phyloP scores from a whole-genome alignment of 1,140 invertebrate species.

The Micrasema minimum region DNA sequence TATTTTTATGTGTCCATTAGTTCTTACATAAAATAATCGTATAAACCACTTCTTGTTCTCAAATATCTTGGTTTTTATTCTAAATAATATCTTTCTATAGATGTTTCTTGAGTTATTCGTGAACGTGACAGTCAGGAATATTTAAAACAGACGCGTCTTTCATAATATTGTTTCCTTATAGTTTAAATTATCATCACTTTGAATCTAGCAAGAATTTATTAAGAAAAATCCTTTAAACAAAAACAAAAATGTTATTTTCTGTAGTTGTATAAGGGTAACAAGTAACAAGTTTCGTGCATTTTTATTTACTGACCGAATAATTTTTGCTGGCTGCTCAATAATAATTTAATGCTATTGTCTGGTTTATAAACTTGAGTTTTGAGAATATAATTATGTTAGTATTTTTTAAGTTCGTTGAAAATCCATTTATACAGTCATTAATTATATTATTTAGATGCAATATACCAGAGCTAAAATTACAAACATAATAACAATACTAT shows the following conservation, averaged over 20 bases:
- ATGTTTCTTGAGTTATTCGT: too few species aligned
- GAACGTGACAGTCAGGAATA: not conserved
- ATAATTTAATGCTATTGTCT: slow-evolving; percentile 10
- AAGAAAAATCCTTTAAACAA: too few species aligned
- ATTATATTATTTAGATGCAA: too few species aligned
- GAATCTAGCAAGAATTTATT: too few species aligned
- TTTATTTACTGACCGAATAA: slow-evolving; percentile 32
- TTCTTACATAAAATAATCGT: slow-evolving; percentile 38
- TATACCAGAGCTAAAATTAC: too few species aligned
- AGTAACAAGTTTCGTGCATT: slow-evolving; percentile 33
- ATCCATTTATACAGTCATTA: too few species aligned
- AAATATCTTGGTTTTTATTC: slow-evolving; percentile 16
- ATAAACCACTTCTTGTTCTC: slow-evolving; percentile 31
- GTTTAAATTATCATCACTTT: too few species aligned
- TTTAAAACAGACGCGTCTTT: not conserved
- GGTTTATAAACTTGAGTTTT: slow-evolving; percentile 18
- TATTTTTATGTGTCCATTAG: slow-evolving; percentile 41
- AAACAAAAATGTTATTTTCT: too few species aligned
- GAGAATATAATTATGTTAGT: too few species aligned
- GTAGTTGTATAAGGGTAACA: not conserved
- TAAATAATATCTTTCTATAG: not conserved
- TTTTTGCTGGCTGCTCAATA: slow-evolving; percentile 6
- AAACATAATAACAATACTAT: too few species aligned
- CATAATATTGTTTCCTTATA: too few species aligned
- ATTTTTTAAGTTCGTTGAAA: too few species aligned